Conservation (phyloP, 2,797 vertebrate species). For the Hydrocynus forskahlii region DNA sequence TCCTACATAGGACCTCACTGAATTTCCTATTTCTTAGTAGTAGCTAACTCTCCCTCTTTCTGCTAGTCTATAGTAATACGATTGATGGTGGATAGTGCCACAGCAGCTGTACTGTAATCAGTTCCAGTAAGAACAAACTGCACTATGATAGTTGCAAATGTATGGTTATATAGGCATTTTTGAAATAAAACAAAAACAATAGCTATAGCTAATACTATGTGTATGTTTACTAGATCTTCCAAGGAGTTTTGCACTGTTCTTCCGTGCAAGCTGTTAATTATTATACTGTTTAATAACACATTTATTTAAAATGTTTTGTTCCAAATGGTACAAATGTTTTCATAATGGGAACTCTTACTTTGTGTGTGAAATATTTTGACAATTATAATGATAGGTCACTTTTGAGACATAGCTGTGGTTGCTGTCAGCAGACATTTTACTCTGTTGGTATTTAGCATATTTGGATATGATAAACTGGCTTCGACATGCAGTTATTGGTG, state of each 20-base stretch:
- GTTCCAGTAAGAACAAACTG: not conserved
- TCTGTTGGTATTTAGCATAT: not conserved
- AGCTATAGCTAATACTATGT: not conserved
- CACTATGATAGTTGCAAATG: not conserved
- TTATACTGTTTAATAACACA: not conserved
- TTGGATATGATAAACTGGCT: too few species aligned
- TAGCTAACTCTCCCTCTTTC: not conserved
- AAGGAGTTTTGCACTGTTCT: not conserved
- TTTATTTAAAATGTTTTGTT: not conserved
- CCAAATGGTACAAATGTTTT: not conserved
- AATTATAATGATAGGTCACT: not conserved
- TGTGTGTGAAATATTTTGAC: not conserved
- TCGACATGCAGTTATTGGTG: not conserved
- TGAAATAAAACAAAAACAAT: not conserved
- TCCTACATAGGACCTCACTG: not conserved
- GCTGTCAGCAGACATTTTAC: not conserved
- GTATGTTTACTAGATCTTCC: not conserved
- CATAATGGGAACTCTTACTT: constrained; percentile 6
- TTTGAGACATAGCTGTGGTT: too few species aligned
- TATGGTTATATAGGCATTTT: not conserved
- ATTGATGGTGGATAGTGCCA: not conserved
- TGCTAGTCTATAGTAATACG: not conserved
- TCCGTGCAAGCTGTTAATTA: not conserved
- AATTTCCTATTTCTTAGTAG: not conserved
- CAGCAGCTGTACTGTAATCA: constrained; percentile 9